Evolutionary conservation across 2,113 vertebrate genomes (phyloP).

Genomic region (Epinephelus lanceolatus): DNA sequence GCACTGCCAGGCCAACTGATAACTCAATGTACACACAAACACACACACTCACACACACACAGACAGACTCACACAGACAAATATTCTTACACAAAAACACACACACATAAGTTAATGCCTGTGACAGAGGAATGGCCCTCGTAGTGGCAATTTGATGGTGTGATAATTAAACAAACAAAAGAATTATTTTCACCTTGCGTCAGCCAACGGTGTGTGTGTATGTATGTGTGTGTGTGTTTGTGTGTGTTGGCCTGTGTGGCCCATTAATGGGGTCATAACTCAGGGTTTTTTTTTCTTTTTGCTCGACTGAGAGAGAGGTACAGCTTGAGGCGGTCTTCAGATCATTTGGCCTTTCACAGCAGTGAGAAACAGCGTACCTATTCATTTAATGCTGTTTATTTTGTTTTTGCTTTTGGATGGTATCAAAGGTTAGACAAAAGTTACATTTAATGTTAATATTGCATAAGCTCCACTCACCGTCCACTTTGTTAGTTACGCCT

Average conservation of each 20-base stretch:
- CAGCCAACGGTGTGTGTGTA: slow-evolving; percentile 16
- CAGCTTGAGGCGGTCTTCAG: slow-evolving; percentile 15
- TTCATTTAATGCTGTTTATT: slow-evolving; percentile 18
- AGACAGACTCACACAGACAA: slow-evolving; percentile 10
- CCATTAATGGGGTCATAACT: slow-evolving; percentile 46
- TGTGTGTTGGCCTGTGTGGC: slow-evolving; percentile 12
- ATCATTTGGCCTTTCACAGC: slow-evolving; percentile 1
- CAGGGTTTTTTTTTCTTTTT: slow-evolving; percentile 13
- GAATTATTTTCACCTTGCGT: slow-evolving; percentile 50
- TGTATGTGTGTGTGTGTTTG: neutral
- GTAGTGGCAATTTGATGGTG: slow-evolving; percentile 46
- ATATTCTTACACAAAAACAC: neutral
- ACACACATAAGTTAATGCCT: slow-evolving; percentile 36
- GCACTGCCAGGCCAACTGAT: slow-evolving; percentile 38
- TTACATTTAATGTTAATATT: neutral
- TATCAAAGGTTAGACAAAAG: neutral
- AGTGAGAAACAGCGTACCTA: neutral
- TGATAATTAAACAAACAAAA: slow-evolving; percentile 64
- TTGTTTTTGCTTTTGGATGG: neutral
- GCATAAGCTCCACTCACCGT: no score
- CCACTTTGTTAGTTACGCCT: no score
- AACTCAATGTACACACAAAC: slow-evolving; percentile 21
- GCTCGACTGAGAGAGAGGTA: no score
- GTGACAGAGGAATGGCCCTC: slow-evolving; percentile 42
- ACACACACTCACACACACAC: slow-evolving; percentile 18